A percentile compares a stretch with the other conserved stretches of the same genome.
phyloP scores from a whole-genome alignment of 2,797 vertebrate genomes.

The Acanthurus tractus region DNA sequence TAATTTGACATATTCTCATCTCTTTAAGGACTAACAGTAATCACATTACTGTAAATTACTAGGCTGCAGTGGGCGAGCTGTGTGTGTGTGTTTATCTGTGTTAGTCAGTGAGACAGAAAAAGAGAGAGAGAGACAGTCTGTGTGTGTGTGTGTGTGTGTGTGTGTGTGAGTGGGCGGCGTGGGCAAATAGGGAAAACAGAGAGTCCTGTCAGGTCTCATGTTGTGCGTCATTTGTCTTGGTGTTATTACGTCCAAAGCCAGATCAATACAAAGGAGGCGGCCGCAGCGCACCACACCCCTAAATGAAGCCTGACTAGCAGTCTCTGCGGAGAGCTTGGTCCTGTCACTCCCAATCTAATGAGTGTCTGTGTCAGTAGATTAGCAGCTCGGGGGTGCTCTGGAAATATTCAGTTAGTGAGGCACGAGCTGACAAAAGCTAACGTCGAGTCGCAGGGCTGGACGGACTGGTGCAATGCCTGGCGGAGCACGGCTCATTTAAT shows the following conservation, averaged over 20 bases:
- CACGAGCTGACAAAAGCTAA: slow-evolving; percentile 75
- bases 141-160: slow-evolving; percentile 48
- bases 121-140: slow-evolving; percentile 29
- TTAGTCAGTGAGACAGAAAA: slow-evolving; percentile 3
- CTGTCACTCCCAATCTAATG: slow-evolving; percentile 82
- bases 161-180: slow-evolving; percentile 57
- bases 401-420: slow-evolving; percentile 77
- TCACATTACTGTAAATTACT: slow-evolving; percentile 75
- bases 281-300: slow-evolving; percentile 65
- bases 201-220: slow-evolving; percentile 71
- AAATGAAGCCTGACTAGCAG: slow-evolving; percentile 69
- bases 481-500: slow-evolving; percentile 71
- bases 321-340: slow-evolving; percentile 78
- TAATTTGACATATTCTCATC: slow-evolving; percentile 58
- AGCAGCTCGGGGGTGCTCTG: slow-evolving; percentile 72
- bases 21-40: slow-evolving; percentile 67
- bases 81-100: slow-evolving; percentile 52
- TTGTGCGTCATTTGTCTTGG: slow-evolving; percentile 78
- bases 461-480: slow-evolving; percentile 58
- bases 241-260: slow-evolving; percentile 72
- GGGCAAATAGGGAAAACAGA: slow-evolving; percentile 67
- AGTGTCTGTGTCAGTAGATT: slow-evolving; percentile 72
- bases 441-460: slow-evolving; percentile 61
- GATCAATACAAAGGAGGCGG: slow-evolving; percentile 77
- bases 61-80: slow-evolving; percentile 52